Percentiles rank a stretch among this genome's conserved stretches.
phyloP scores from a whole-genome alignment of 2,888 invertebrate species.

The Rugalucina vietnamica region DNA sequence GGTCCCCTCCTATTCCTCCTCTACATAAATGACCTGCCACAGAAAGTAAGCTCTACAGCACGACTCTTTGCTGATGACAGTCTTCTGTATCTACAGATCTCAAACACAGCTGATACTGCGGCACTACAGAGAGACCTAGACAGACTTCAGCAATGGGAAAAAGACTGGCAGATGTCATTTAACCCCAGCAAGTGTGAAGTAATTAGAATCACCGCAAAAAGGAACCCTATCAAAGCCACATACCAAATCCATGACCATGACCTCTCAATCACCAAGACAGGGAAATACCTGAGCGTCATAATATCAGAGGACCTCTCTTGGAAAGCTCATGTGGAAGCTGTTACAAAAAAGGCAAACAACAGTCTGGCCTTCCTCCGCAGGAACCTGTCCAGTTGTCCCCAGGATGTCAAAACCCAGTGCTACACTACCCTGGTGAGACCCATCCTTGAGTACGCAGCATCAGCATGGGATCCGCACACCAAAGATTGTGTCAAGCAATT shows the following conservation, averaged over 20 bases:
- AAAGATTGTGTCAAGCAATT: constrained; percentile 2
- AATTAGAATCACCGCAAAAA: not conserved
- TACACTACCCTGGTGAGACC: not conserved
- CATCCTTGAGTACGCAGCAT: not conserved
- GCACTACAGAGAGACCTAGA: not conserved
- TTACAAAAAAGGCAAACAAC: not conserved
- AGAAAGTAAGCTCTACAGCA: not conserved
- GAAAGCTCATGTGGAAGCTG: not conserved
- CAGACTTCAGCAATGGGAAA: not conserved
- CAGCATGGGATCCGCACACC: constrained; percentile 21
- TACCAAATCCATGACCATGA: not conserved
- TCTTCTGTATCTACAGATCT: not conserved
- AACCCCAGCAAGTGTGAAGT: not conserved
- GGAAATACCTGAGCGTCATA: not conserved
- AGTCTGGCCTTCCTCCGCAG: not conserved
- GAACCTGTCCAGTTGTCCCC: not conserved
- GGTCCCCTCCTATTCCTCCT: not conserved
- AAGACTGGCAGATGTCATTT: not conserved
- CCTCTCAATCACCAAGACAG: not conserved
- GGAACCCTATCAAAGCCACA: not conserved
- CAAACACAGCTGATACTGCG: not conserved
- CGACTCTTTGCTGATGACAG: not conserved
- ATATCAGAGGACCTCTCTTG: not conserved
- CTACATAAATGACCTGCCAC: not conserved
- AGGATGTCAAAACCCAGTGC: not conserved